Evolutionary conservation across 2,113 vertebrate genomes (phyloP).

Genomic region (Puntigrus tetrazona): DNA sequence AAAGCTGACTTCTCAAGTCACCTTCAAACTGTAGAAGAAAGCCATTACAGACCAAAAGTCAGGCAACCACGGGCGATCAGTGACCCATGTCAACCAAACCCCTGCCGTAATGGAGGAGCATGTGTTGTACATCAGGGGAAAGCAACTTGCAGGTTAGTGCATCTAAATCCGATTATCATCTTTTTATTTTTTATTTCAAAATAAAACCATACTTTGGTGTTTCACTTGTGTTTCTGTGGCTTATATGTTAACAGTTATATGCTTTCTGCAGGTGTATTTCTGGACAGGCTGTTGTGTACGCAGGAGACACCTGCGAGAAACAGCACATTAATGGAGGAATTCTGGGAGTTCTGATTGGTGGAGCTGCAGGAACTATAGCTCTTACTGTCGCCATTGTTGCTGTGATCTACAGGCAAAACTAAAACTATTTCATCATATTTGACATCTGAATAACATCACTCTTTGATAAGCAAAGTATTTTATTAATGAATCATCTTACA

Average conservation of each 20-base stretch:
- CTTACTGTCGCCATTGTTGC: constrained; percentile 63
- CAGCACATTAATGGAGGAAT: constrained; percentile 55
- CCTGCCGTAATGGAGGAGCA: constrained; percentile 81
- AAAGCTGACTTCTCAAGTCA: neutral
- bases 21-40: constrained; percentile 58
- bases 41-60: constrained; percentile 55
- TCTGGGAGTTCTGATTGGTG: constrained; percentile 66
- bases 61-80: constrained; percentile 62
- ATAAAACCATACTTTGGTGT: neutral
- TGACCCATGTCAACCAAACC: constrained; percentile 78
- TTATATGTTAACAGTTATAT: neutral
- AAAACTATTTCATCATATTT: constrained; percentile 7
- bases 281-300: constrained; percentile 60
- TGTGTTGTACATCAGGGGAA: constrained; percentile 77
- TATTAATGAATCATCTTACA: neutral
- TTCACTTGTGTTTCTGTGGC: neutral
- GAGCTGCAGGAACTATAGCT: constrained; percentile 51
- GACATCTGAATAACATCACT: constrained; percentile 14
- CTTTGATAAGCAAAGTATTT: no score
- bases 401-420: constrained; percentile 56
- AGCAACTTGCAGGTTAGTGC: constrained; percentile 82
- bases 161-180: neutral
- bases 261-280: constrained; percentile 61
- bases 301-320: constrained; percentile 63
- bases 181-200: neutral